phyloP scores from a whole-genome alignment of 1,140 invertebrate genomes.

The Elymnias hypermnestra region DNA sequence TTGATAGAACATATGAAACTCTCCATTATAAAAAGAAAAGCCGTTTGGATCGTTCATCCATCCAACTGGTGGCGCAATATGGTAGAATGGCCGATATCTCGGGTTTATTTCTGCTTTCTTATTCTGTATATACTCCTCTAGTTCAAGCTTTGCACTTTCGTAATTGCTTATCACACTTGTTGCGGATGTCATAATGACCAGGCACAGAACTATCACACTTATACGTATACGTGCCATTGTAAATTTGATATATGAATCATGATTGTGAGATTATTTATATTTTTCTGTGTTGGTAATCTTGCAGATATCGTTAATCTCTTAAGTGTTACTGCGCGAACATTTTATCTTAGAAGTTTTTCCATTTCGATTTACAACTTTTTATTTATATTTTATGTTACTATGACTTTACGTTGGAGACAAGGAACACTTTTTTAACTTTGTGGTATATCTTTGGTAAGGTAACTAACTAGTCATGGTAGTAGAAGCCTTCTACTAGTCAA shows the following conservation, averaged over 20 bases:
- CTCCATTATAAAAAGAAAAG: slow-evolving; percentile 9
- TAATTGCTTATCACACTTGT: slow-evolving; percentile 14
- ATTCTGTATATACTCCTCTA: slow-evolving; percentile 46
- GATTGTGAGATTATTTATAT: not conserved
- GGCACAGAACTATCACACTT: not conserved
- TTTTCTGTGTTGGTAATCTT: not conserved
- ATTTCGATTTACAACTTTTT: no score
- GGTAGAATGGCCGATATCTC: slow-evolving; percentile 34
- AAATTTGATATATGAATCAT: not conserved
- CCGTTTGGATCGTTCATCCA: slow-evolving; percentile 20
- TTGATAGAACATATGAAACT: slow-evolving; percentile 17
- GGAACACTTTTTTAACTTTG: no score
- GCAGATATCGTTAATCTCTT: not conserved
- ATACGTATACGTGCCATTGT: not conserved
- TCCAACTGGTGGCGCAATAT: slow-evolving; percentile 9
- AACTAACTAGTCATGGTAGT: no score
- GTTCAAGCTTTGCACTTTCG: slow-evolving; percentile 28
- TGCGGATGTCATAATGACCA: not conserved
- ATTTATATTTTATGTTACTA: no score
- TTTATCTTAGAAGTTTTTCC: no score
- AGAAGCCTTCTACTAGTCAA: no score
- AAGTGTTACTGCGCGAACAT: no score
- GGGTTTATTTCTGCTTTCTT: slow-evolving; percentile 42
- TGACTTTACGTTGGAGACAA: no score
- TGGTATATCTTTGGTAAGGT: no score